Base-by-base conservation (phyloP, 2,888 invertebrate species). In the Lottia scabra region DNA sequence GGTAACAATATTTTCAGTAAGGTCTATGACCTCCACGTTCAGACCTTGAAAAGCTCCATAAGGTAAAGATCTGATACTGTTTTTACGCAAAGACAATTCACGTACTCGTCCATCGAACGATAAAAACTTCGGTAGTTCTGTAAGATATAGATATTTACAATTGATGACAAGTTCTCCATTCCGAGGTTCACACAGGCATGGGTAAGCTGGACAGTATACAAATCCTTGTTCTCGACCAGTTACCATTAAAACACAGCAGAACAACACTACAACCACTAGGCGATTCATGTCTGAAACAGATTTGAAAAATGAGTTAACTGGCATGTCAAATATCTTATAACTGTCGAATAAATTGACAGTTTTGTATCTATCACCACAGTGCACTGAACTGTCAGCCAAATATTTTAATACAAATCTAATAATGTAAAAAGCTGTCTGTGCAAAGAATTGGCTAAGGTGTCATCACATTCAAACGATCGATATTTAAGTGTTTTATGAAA, bases 201-300 rank as follows among this genome's bases (percentile, higher is more conserved):
- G 76, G 67, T 75, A 77, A 4, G 78, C 75, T 13, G 80, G 78
- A 63, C 80, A 80, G 73, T 78, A 78, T 46, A 78, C 78, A 63
- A 78, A 78, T 0, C 78, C 78, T 26, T 69, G 65, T 44, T 78
- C 78, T 56, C 71, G 67, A n/a, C 62, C 45, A 30, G 68, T 46
- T 19, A 56, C 30, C 15, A 62, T 27, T 1, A 23, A 23, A 8
- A 38, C 66, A 26, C 27, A 65, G 62, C 6, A 30, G 43, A 23
- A 13, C 43, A 72, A 38, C 15, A 56, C 15, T 8, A 68, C 56
- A n/a, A 68, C 67, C 16, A 74, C 38, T 38, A 38, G 38, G 10
- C 5, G 38, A 38, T 38, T 38, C 38, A 38, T 38, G 38, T 38
- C 38, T 38, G 38, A 38, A 38, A 38, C 1, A 38, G 38, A 38